phyloP scores from a whole-genome alignment of 2,888 invertebrate species.

The Anoplius nigerrimus region DNA sequence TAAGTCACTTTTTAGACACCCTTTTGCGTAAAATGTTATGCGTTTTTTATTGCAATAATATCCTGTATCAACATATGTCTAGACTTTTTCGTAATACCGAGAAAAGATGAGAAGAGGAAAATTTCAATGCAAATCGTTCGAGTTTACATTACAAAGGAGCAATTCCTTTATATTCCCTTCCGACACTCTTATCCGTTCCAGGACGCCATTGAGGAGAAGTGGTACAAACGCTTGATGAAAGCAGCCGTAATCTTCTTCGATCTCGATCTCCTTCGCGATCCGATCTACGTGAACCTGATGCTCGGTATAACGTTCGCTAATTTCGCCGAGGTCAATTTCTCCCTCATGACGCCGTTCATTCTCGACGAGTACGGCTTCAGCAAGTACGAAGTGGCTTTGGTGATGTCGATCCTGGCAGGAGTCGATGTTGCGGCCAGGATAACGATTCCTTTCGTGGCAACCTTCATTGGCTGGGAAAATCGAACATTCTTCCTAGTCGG shows the following conservation, averaged over 20 bases:
- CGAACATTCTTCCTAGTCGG: constrained; percentile 84
- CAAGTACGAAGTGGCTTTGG: constrained; percentile 80
- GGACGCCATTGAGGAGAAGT: not conserved
- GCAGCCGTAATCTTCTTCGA: constrained; percentile 83
- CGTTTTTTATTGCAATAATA: too few relatives aligned
- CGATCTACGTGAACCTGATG: constrained; percentile 83
- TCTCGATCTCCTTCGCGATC: constrained; percentile 82
- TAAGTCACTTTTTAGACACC: too few relatives aligned
- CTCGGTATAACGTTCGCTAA: constrained; percentile 83
- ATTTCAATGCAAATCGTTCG: too few relatives aligned
- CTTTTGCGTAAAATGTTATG: too few relatives aligned
- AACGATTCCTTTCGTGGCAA: constrained; percentile 82
- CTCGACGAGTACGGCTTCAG: constrained; percentile 81
- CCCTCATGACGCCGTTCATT: constrained; percentile 84
- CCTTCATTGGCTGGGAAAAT: constrained; percentile 83
- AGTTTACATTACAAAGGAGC: too few relatives aligned
- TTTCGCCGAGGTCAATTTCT: constrained; percentile 85
- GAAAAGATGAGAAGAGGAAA: not conserved
- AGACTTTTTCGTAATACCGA: not conserved
- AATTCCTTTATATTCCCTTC: too few relatives aligned
- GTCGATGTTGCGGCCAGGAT: constrained; percentile 82
- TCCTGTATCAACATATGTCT: too few relatives aligned
- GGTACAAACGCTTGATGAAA: constrained; percentile 72
- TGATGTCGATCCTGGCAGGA: constrained; percentile 83
- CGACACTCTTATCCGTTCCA: not conserved